These are phyloP conservation scores for Tenebrio molitor DNA, from an alignment of 1,140 invertebrate species.

Conservation along the genomic window DNA sequence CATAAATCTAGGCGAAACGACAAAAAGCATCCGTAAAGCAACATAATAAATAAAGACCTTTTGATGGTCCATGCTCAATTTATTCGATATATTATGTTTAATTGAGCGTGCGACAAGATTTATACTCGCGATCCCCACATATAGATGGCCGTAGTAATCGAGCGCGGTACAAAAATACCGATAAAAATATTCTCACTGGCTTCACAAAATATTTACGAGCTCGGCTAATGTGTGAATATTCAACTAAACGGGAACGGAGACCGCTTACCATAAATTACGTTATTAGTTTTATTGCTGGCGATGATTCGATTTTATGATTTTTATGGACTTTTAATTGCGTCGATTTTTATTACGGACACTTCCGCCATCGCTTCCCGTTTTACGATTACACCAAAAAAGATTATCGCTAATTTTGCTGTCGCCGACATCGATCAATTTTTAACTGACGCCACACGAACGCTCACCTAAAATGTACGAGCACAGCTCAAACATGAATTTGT, in stretches of 20 bases:
- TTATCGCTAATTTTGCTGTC: not conserved
- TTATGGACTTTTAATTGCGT: constrained; percentile 15
- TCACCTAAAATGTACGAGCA: too few relatives aligned
- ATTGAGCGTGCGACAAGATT: constrained; percentile 64
- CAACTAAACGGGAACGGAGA: not conserved
- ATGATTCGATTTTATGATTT: constrained; percentile 7
- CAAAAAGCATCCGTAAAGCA: constrained; percentile 50
- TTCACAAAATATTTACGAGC: constrained; percentile 12
- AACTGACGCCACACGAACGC: too few relatives aligned
- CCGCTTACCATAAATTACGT: not conserved
- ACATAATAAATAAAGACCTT: constrained; percentile 54
- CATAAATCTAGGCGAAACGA: constrained; percentile 48
- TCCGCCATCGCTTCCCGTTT: not conserved
- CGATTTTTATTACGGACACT: not conserved
- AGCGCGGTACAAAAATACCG: constrained; percentile 13
- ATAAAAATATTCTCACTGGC: constrained; percentile 19
- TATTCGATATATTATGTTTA: constrained; percentile 62
- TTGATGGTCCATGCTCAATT: constrained; percentile 60
- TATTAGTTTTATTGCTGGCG: constrained; percentile 1
- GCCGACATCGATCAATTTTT: too few relatives aligned
- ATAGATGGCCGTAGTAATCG: constrained; percentile 14
- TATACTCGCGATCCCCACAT: constrained; percentile 51
- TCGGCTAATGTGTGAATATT: constrained; percentile 23
- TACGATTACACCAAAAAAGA: not conserved
- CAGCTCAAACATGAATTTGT: too few relatives aligned